These are phyloP conservation scores for Drosophila simulans DNA, from an alignment of 1,140 invertebrate genomes.

Conservation along the genomic window DNA sequence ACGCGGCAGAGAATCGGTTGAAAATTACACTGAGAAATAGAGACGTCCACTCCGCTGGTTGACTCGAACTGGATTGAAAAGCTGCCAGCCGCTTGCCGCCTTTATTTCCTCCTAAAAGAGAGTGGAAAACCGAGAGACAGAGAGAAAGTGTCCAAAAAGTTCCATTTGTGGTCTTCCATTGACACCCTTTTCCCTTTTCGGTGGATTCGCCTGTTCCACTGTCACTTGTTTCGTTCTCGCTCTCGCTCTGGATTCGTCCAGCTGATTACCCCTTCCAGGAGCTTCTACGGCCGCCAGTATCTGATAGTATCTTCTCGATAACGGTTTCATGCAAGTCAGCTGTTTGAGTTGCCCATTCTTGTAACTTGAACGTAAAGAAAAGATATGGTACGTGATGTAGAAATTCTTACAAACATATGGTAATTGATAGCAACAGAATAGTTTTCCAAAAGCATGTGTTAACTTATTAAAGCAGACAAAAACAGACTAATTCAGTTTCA, in stretches of 20 bases:
- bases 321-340: constrained; percentile 12
- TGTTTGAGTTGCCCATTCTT: background rate
- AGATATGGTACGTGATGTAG: no score
- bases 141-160: constrained; percentile 69
- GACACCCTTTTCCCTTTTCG: constrained; percentile 67
- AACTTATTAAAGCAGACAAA: no score
- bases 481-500: no score
- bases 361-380: no score
- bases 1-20: constrained; percentile 34
- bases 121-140: constrained; percentile 6
- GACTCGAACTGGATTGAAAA: constrained; percentile 81
- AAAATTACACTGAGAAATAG: constrained; percentile 10
- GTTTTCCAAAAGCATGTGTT: no score
- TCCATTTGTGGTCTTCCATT: constrained; percentile 66
- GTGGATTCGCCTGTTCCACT: constrained; percentile 13
- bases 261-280: constrained; percentile 50
- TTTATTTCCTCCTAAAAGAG: constrained; percentile 16
- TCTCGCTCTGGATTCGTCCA: constrained; percentile 34
- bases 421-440: no score
- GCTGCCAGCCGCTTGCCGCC: constrained; percentile 40
- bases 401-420: no score
- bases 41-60: constrained; percentile 67
- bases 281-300: background rate
- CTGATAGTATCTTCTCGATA: background rate
- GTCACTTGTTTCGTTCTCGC: constrained; percentile 14